Evolutionary conservation across 2,888 invertebrate species (phyloP).

Genomic region (Hyppa rectilinea): DNA sequence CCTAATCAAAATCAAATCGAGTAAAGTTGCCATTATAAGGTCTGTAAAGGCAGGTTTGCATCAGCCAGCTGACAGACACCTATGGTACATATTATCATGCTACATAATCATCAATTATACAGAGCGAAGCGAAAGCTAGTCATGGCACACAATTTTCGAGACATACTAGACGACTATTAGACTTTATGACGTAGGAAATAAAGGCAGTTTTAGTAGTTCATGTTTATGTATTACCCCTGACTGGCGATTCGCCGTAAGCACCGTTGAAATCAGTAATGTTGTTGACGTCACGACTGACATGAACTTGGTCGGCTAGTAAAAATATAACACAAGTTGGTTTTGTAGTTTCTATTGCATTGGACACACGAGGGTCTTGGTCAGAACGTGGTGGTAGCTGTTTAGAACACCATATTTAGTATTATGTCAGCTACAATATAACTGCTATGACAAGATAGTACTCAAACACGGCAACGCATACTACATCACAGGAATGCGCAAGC

Average conservation of each 20-base stretch:
- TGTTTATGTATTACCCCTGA: not conserved
- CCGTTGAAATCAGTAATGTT: not conserved
- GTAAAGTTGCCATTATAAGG: not conserved
- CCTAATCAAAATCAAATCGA: not conserved
- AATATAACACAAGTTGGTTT: conserved; percentile 16
- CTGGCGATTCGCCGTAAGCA: not conserved
- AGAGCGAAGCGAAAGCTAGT: conserved; percentile 32
- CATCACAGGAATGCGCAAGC: not conserved
- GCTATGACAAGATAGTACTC: not conserved
- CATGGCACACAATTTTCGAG: conserved; percentile 51
- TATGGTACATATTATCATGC: conserved; percentile 16
- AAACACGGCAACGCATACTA: not conserved
- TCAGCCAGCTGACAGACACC: not conserved
- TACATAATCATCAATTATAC: conserved; percentile 23
- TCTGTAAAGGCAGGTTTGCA: not conserved
- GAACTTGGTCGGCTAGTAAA: conserved; percentile 6
- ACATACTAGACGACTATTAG: conserved; percentile 11
- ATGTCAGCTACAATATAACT: not conserved
- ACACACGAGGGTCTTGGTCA: too few species aligned
- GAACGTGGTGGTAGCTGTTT: not conserved
- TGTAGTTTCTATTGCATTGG: not conserved
- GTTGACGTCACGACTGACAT: not conserved
- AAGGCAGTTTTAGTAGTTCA: not conserved
- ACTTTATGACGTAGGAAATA: not conserved
- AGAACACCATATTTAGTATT: not conserved